Conservation (phyloP, 2,797 vertebrate genomes). For the Acestrorhynchus altus region DNA sequence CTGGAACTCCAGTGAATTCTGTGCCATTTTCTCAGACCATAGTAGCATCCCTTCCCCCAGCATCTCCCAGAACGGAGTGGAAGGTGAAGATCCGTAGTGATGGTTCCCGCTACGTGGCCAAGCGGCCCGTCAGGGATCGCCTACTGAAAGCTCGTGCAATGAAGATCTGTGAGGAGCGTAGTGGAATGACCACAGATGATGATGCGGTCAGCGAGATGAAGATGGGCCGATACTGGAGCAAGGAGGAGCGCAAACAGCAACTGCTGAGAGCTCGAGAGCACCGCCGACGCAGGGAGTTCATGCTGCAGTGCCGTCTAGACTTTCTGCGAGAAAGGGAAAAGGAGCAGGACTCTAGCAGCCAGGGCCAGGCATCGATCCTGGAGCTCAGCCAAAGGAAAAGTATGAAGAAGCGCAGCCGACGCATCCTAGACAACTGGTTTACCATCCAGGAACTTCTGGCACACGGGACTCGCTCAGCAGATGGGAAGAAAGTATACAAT, state of each 20-base stretch:
- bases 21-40: slow-evolving; percentile 59
- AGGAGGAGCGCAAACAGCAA: slow-evolving; percentile 96
- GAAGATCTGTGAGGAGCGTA: slow-evolving; percentile 87
- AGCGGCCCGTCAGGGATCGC: slow-evolving; percentile 84
- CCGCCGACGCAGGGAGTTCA: slow-evolving; percentile 81
- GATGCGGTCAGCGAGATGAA: slow-evolving; percentile 96
- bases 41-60: slow-evolving; percentile 53
- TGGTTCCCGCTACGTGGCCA: slow-evolving; percentile 83
- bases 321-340: slow-evolving; percentile 70
- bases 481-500: slow-evolving; percentile 77
- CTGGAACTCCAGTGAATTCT: background rate
- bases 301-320: slow-evolving; percentile 86
- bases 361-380: slow-evolving; percentile 68
- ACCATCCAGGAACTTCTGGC: slow-evolving; percentile 90
- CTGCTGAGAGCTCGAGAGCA: slow-evolving; percentile 83
- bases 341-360: slow-evolving; percentile 59
- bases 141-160: slow-evolving; percentile 85
- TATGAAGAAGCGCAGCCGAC: slow-evolving; percentile 80
- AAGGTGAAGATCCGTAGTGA: slow-evolving; percentile 84
- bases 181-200: slow-evolving; percentile 93
- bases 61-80: slow-evolving; percentile 81
- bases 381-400: slow-evolving; percentile 82
- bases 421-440: slow-evolving; percentile 88
- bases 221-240: slow-evolving; percentile 99
- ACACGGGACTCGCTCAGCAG: slow-evolving; percentile 77